phyloP scores from a whole-genome alignment of 1,140 invertebrate species.

The Drosophila micromelanica region DNA sequence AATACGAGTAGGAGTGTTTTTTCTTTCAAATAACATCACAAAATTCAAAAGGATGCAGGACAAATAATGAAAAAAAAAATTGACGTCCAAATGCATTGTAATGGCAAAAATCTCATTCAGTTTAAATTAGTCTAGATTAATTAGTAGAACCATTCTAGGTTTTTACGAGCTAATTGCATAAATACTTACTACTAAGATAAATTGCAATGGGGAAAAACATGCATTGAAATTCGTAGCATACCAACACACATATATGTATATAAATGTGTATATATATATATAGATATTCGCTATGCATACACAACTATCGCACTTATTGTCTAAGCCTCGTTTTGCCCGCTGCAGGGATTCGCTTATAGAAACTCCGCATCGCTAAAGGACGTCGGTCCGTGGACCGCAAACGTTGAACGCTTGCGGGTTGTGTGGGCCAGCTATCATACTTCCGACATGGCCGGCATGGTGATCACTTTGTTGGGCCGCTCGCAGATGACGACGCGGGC shows the following conservation, averaged over 20 bases:
- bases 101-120: slow-evolving; percentile 6
- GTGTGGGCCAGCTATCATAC: slow-evolving; percentile 81
- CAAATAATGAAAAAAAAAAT: slow-evolving; percentile 3
- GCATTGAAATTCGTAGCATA: slow-evolving; percentile 66
- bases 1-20: slow-evolving; percentile 40
- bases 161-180: slow-evolving; percentile 41
- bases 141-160: neutral
- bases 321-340: slow-evolving; percentile 59
- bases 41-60: neutral
- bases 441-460: slow-evolving; percentile 79
- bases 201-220: slow-evolving; percentile 32
- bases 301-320: slow-evolving; percentile 71
- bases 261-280: slow-evolving; percentile 18
- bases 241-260: slow-evolving; percentile 2
- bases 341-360: slow-evolving; percentile 37
- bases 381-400: slow-evolving; percentile 63
- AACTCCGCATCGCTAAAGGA: slow-evolving; percentile 74
- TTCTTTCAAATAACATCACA: slow-evolving; percentile 19
- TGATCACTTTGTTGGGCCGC: slow-evolving; percentile 66
- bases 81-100: neutral
- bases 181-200: slow-evolving; percentile 54
- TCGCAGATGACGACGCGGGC: slow-evolving; percentile 80
- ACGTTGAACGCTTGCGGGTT: slow-evolving; percentile 61
- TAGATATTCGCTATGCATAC: slow-evolving; percentile 35
- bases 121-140: neutral